phyloP scores from a whole-genome alignment of 1,140 invertebrate species.

The Drosophila tristis region DNA sequence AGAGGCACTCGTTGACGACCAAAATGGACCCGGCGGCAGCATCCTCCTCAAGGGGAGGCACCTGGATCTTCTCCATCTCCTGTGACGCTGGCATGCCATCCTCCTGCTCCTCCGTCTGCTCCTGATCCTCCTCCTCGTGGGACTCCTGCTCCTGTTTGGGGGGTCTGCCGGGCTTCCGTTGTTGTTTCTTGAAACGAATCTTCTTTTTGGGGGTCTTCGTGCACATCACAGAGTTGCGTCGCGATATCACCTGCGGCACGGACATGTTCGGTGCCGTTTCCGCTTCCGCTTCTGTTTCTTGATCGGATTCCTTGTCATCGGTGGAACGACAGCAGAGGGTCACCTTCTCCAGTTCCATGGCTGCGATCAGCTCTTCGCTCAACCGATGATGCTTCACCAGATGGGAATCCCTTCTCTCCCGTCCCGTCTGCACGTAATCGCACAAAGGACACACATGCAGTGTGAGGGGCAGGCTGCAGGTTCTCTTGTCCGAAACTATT shows the following conservation, averaged over 20 bases:
- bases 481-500: not conserved
- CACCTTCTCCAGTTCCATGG: constrained; percentile 27
- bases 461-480: constrained; percentile 3
- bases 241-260: no score
- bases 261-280: no score
- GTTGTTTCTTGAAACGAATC: not conserved
- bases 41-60: constrained; percentile 22
- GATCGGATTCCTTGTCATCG: constrained; percentile 1
- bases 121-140: not conserved
- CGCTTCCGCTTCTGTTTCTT: not conserved
- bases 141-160: not conserved
- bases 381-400: constrained; percentile 84
- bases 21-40: constrained; percentile 14
- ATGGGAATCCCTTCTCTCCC: constrained; percentile 85
- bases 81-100: no score
- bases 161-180: not conserved
- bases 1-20: constrained; percentile 57
- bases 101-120: not conserved
- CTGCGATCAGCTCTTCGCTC: not conserved
- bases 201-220: constrained; percentile 3
- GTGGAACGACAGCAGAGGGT: constrained; percentile 12
- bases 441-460: constrained; percentile 86
- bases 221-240: no score
- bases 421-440: constrained; percentile 86
- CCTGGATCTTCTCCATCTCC: not conserved